Conservation (phyloP, 2,797 vertebrate genomes). For the Sebastolobus alascanus region DNA sequence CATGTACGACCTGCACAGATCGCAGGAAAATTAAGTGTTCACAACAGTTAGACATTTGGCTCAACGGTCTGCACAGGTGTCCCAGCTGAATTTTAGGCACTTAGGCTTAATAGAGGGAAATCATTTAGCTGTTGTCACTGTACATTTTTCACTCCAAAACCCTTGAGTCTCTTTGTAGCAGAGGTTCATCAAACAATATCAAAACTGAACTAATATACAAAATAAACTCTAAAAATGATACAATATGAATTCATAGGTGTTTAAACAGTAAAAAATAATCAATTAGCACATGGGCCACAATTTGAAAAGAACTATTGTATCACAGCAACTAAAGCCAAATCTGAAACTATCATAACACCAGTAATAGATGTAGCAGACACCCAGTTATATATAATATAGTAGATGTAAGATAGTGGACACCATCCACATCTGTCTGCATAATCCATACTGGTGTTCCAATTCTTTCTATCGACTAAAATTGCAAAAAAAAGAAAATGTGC, state of each 20-base stretch:
- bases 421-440: not conserved
- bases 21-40: not conserved
- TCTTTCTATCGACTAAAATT: not conserved
- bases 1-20: not conserved
- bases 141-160: conserved; percentile 35
- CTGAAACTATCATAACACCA: not conserved
- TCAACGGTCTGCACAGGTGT: conserved; percentile 20
- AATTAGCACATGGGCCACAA: not conserved
- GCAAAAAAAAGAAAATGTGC: not conserved
- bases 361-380: not conserved
- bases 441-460: not conserved
- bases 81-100: conserved; percentile 42
- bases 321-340: not conserved
- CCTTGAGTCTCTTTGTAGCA: not conserved
- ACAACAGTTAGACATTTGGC: conserved; percentile 19
- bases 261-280: not conserved
- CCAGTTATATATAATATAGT: not conserved
- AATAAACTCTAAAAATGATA: not conserved
- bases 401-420: not conserved
- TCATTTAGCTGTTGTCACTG: conserved; percentile 23
- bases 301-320: not conserved
- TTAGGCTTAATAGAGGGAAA: conserved; percentile 34
- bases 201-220: conserved; percentile 1
- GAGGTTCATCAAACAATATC: conserved; percentile 16
- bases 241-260: not conserved